Evolutionary conservation across 2,113 vertebrate species (phyloP), one percentile per base, ranked within the genome.

Genomic region (Setophaga petechia): DNA sequence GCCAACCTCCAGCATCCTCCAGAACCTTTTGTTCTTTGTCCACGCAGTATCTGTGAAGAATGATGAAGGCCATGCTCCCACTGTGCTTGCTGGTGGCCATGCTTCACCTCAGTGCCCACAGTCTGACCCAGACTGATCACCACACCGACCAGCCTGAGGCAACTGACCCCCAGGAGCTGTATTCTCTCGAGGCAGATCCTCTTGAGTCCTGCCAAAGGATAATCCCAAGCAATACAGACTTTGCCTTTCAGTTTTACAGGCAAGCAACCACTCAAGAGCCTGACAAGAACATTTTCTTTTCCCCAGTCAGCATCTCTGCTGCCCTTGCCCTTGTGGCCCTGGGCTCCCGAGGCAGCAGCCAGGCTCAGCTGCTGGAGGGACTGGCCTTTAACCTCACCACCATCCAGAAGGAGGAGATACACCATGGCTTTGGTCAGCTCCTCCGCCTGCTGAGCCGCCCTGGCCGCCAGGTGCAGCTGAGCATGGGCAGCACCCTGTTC

Each of bases 181-280:
- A 10, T 33, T 96, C 87, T 68, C 87, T 59, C 2, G 43, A 52
- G 13, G 11, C 12, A 72, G 55, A 82, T 41, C 23, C 35, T 55
- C 61, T 67, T 47, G 44, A 69, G 27, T 75, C 91, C 83, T 95
- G 92, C 87, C 81, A 41, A 39, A 72, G 9, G 21, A 68, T 98
- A 73, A 68, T 96, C 2, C 16, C 91, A 35, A 95, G 93, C 51
- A 98, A 98, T 10, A 97, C 97, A 37, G 96, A 97, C 23, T 99
- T 99, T 31, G 98, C 97, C 51, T 97, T 98, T 69, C 88, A 30
- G 21, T 95, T 99, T 62, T 99, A 99, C 95, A 98, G 96, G 92
- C 94, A 94, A 49, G 96, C 98, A 73, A 94, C 51, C 1, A 47
- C 85, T 9, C 92, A 95, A 16, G 57, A 84, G 14, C 16, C 23